These are phyloP conservation scores for Pagetopsis macropterus DNA, from an alignment of 2,797 vertebrate genomes.

Conservation along the genomic window DNA sequence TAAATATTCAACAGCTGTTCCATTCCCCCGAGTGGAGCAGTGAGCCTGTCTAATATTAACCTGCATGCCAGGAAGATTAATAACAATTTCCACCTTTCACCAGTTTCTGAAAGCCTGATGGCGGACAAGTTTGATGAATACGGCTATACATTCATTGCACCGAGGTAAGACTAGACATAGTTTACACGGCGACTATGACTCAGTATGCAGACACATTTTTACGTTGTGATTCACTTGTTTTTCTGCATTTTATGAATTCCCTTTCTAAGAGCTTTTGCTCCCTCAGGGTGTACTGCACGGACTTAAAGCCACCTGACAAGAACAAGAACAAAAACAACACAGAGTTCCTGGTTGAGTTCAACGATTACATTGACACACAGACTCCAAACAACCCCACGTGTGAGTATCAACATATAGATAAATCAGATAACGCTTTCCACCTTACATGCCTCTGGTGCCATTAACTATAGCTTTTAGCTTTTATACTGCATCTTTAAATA, in stretches of 20 bases:
- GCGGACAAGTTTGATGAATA: slow-evolving; percentile 90
- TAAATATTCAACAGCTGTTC: slow-evolving; percentile 47
- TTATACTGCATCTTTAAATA: slow-evolving; percentile 1
- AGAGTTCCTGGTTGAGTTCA: slow-evolving; percentile 93
- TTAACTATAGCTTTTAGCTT: neutral
- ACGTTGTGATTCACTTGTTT: neutral
- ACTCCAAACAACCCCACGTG: slow-evolving; percentile 90
- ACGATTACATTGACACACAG: slow-evolving; percentile 91
- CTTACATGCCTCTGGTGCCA: neutral
- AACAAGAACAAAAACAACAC: slow-evolving; percentile 94
- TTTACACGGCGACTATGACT: neutral
- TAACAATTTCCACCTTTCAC: slow-evolving; percentile 58
- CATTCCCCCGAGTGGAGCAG: slow-evolving; percentile 1
- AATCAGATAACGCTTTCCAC: neutral
- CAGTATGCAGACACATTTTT: neutral
- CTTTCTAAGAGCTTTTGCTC: neutral
- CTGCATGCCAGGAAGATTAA: slow-evolving; percentile 18
- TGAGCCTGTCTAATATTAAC: slow-evolving; percentile 13
- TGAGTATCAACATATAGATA: slow-evolving; percentile 80
- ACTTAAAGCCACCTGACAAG: slow-evolving; percentile 89
- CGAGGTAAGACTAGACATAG: slow-evolving; percentile 84
- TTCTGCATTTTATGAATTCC: neutral
- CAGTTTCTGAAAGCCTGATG: slow-evolving; percentile 92
- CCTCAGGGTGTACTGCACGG: slow-evolving; percentile 90
- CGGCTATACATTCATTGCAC: slow-evolving; percentile 92